A percentile compares a stretch with the other conserved stretches of the same genome.
phyloP scores from a whole-genome alignment of 2,113 vertebrate species.

The Corynorhinus townsendii region DNA sequence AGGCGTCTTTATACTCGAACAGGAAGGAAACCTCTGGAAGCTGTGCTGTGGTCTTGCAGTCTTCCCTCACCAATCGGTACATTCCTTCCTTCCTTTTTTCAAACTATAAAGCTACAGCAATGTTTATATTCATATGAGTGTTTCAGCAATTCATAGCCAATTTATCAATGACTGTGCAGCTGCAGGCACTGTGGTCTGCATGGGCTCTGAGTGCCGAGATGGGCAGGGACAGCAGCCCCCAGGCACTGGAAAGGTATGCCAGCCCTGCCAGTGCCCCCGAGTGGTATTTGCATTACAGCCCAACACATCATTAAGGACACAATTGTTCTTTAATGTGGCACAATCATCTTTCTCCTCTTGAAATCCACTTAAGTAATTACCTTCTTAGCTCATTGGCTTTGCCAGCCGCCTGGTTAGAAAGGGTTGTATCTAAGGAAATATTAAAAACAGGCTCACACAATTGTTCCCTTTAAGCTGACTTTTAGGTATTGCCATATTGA shows the following conservation, averaged over 20 bases:
- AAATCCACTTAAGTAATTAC: constrained; percentile 91
- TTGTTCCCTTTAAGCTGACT: constrained; percentile 48
- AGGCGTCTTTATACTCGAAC: background rate
- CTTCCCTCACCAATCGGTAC: background rate
- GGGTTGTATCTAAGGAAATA: constrained; percentile 78
- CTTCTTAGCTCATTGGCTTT: constrained; percentile 88
- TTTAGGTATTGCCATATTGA: constrained; percentile 39
- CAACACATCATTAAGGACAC: constrained; percentile 89
- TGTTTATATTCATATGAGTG: constrained; percentile 69
- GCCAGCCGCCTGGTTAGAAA: constrained; percentile 82
- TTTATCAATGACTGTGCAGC: constrained; percentile 83
- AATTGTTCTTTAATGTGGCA: constrained; percentile 92
- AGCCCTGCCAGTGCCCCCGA: constrained; percentile 75
- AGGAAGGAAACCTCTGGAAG: background rate
- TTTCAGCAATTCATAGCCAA: constrained; percentile 77
- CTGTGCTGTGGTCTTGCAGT: background rate
- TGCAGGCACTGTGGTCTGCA: constrained; percentile 74
- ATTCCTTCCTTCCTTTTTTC: background rate
- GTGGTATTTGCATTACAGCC: constrained; percentile 86
- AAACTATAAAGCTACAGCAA: constrained; percentile 41
- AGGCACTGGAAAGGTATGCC: constrained; percentile 85
- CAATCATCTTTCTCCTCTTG: constrained; percentile 89
- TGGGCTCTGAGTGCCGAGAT: constrained; percentile 69
- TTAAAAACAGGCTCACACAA: constrained; percentile 59
- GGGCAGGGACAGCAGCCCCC: constrained; percentile 76